Evolutionary conservation across 2,888 invertebrate genomes (phyloP).

Genomic region (Netelia virgata): DNA sequence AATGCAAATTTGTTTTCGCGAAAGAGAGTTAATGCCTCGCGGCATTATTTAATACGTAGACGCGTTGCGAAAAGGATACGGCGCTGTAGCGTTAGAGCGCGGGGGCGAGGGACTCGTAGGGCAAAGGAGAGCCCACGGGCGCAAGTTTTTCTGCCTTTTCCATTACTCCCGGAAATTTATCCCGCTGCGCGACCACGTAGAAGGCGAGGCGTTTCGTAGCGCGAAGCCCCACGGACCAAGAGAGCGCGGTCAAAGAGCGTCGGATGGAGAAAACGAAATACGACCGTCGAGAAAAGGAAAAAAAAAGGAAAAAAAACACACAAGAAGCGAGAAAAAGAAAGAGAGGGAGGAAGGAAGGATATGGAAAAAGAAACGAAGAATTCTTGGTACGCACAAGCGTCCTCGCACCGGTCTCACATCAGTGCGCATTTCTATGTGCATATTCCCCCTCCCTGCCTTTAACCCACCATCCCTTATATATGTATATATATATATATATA

Average conservation of each 20-base stretch:
- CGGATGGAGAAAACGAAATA: slow-evolving; percentile 40
- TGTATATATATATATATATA: no score
- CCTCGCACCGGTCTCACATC: slow-evolving; percentile 58
- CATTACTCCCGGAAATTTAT: slow-evolving; percentile 60
- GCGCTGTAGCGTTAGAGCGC: no score
- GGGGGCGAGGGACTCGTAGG: neutral
- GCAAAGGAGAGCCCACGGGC: slow-evolving; percentile 22
- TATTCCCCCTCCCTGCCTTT: neutral
- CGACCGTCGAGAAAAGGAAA: slow-evolving; percentile 62
- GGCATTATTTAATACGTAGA: no score
- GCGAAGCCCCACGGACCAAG: neutral
- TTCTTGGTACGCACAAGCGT: slow-evolving; percentile 50
- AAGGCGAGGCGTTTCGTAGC: slow-evolving; percentile 17
- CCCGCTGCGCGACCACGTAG: slow-evolving; percentile 37
- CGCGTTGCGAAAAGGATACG: no score
- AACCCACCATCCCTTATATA: neutral
- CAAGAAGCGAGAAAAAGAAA: slow-evolving; percentile 21
- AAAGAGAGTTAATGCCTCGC: no score
- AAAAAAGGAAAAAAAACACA: slow-evolving; percentile 41
- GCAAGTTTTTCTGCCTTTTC: slow-evolving; percentile 50
- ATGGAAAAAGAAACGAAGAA: slow-evolving; percentile 57
- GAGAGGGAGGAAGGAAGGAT: slow-evolving; percentile 13
- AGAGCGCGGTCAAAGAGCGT: slow-evolving; percentile 54
- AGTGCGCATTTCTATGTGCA: slow-evolving; percentile 26
- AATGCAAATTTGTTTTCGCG: no score